Conservation (phyloP, 2,113 vertebrate species). For the Parus major region DNA sequence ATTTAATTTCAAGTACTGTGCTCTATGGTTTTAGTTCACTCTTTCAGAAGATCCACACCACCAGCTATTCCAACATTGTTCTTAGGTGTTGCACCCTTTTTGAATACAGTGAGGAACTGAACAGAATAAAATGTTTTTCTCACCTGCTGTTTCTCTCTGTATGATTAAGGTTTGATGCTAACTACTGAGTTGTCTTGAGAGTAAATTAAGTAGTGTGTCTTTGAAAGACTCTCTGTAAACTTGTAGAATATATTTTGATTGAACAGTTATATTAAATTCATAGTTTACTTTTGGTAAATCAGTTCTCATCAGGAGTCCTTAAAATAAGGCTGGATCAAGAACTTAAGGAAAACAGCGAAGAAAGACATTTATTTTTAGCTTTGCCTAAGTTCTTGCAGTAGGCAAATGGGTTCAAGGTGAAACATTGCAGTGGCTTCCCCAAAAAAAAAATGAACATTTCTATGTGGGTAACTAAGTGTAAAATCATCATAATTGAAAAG, state of each 20-base stretch:
- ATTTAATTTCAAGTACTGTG: neutral
- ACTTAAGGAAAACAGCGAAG: neutral
- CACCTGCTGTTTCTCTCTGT: conserved; percentile 2
- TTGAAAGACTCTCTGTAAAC: neutral
- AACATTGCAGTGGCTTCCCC: neutral
- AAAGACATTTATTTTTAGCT: conserved; percentile 44
- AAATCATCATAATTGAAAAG: conserved; percentile 48
- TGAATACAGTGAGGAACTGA: neutral
- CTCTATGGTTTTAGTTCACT: neutral
- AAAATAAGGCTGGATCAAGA: conserved; percentile 23
- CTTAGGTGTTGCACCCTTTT: neutral
- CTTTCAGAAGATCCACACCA: neutral
- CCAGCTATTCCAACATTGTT: neutral
- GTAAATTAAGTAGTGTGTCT: neutral
- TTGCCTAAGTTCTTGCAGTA: neutral
- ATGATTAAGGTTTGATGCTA: neutral
- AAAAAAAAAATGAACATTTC: neutral
- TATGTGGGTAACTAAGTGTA: neutral
- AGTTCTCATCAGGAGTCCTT: neutral
- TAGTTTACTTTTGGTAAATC: neutral
- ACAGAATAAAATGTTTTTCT: conserved; percentile 23
- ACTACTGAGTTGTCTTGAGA: neutral
- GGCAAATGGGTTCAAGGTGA: neutral
- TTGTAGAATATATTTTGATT: conserved; percentile 5
- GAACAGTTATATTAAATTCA: neutral